Conservation (phyloP, 92 coral and sea anemone species). For the Phenganax stokvisi region DNA sequence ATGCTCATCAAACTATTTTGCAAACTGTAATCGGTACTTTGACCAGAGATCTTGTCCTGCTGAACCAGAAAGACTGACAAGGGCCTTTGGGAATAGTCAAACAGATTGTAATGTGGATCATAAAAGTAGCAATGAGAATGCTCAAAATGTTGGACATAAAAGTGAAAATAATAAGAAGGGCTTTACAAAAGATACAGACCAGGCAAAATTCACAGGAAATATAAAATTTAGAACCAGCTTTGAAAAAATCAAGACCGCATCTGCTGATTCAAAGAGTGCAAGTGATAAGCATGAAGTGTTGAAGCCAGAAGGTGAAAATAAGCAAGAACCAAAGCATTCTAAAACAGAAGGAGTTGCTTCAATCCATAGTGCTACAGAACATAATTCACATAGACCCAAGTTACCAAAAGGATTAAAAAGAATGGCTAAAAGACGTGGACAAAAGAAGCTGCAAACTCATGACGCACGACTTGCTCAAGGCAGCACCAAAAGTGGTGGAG, state of each 20-base stretch:
- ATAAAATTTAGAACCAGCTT: neutral
- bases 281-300: neutral
- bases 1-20: neutral
- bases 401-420: conserved; percentile 13
- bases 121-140: neutral
- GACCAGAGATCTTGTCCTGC: neutral
- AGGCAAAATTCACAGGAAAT: neutral
- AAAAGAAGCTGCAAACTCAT: neutral
- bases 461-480: neutral
- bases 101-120: neutral
- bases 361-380: neutral
- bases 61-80: neutral
- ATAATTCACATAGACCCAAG: neutral
- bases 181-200: neutral
- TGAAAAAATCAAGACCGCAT: neutral
- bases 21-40: neutral
- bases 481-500: neutral
- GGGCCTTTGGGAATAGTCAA: neutral
- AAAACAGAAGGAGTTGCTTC: neutral
- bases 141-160: neutral
- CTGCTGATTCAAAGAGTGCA: neutral
- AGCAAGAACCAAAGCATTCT: neutral
- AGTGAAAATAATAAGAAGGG: neutral
- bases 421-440: conserved; percentile 3
- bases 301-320: too few species aligned